phyloP scores from a whole-genome alignment of 2,797 vertebrate species.

The Sebastes variabilis region DNA sequence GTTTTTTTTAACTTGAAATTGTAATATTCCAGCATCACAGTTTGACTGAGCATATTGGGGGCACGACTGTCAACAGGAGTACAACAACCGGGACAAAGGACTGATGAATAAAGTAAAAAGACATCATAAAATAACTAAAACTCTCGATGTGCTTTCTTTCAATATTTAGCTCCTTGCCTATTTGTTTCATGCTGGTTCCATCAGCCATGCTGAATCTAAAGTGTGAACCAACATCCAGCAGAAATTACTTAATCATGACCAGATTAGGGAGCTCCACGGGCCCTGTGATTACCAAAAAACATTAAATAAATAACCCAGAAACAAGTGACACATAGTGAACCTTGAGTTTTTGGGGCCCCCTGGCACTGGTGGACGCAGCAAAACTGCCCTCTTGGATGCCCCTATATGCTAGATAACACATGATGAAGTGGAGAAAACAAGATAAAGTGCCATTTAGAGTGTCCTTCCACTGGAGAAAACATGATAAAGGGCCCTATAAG shows the following conservation, averaged over 20 bases:
- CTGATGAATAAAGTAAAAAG: neutral
- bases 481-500: neutral
- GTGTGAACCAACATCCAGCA: neutral
- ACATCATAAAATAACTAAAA: slow-evolving; percentile 9
- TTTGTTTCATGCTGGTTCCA: neutral
- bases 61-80: neutral
- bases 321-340: neutral
- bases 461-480: too few relatives aligned
- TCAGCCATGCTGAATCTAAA: neutral
- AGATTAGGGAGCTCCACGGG: neutral
- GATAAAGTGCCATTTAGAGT: too few relatives aligned
- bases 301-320: neutral
- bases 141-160: neutral
- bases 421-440: too few relatives aligned
- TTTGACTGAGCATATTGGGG: neutral
- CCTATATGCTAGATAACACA: too few relatives aligned
- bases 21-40: neutral
- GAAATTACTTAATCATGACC: neutral
- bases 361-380: too few relatives aligned
- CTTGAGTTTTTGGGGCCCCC: too few relatives aligned
- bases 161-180: neutral
- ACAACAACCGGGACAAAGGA: neutral
- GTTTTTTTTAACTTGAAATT: neutral
- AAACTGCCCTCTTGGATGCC: too few relatives aligned
- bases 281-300: neutral